These are phyloP conservation scores for Micropoecilia bifurca DNA, from an alignment of 2,797 vertebrate genomes.

Conservation along the genomic window DNA sequence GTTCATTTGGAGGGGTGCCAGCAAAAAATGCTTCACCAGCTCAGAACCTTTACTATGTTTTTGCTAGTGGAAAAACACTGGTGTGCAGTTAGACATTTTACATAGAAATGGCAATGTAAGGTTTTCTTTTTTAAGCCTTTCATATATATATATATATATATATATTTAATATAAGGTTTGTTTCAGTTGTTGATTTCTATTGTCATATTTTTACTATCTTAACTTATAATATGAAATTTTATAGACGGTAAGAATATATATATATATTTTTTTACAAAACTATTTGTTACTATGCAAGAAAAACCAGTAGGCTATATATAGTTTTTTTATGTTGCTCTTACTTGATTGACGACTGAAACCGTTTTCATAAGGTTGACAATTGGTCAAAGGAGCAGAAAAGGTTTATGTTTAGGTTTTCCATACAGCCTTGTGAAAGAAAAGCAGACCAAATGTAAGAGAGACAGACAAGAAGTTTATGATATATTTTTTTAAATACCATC, in stretches of 20 bases:
- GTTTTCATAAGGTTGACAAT: too few species aligned
- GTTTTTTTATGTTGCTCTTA: too few species aligned
- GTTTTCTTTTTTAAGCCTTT: background rate
- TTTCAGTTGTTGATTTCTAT: background rate
- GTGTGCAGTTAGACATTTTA: background rate
- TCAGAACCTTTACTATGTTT: background rate
- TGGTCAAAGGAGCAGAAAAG: too few species aligned
- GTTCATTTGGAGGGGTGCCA: constrained; percentile 30
- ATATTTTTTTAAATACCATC: too few species aligned
- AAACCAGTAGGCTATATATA: too few species aligned
- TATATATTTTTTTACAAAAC: background rate
- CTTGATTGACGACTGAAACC: too few species aligned
- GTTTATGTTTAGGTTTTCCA: too few species aligned
- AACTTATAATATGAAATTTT: background rate
- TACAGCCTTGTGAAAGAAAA: too few species aligned
- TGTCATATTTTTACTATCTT: background rate
- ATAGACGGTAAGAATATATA: background rate
- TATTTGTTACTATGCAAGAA: too few species aligned
- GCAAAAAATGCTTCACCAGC: background rate
- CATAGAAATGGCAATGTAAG: background rate
- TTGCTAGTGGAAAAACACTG: background rate
- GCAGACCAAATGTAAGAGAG: too few species aligned
- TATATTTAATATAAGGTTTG: background rate
- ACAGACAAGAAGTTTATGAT: too few species aligned
- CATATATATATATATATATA: too few species aligned